phyloP scores from a whole-genome alignment of 2,797 vertebrate genomes.

The Enteromius afrohamiltoni region DNA sequence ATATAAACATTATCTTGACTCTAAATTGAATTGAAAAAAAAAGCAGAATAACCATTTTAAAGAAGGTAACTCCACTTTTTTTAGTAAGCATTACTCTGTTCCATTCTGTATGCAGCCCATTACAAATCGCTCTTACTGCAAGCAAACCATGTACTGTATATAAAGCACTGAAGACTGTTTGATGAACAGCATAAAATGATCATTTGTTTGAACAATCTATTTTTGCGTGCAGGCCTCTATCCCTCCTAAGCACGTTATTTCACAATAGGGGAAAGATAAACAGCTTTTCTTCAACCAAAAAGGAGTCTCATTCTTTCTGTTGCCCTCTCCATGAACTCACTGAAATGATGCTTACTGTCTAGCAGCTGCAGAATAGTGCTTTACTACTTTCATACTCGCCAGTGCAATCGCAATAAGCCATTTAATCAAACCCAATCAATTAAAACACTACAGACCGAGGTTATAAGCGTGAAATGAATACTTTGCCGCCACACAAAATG shows the following conservation, averaged over 20 bases:
- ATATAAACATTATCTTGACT: background rate
- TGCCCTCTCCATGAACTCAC: slow-evolving; percentile 39
- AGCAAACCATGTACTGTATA: background rate
- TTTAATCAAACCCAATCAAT: slow-evolving; percentile 44
- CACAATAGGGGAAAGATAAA: slow-evolving; percentile 23
- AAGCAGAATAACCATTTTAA: background rate
- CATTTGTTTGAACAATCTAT: slow-evolving; percentile 17
- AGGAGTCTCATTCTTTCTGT: background rate
- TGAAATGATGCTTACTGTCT: slow-evolving; percentile 4
- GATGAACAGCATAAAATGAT: background rate
- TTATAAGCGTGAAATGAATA: slow-evolving; percentile 32
- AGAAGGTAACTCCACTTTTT: background rate
- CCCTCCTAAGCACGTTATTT: background rate
- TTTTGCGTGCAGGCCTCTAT: background rate
- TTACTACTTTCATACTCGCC: slow-evolving; percentile 10
- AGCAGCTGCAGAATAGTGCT: background rate
- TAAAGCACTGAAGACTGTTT: slow-evolving; percentile 18
- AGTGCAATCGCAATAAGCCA: slow-evolving; percentile 24
- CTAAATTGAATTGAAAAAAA: background rate
- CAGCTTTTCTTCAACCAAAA: slow-evolving; percentile 22
- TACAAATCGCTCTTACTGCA: background rate
- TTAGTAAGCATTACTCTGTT: background rate
- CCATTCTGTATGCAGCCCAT: background rate
- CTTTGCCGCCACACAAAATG: slow-evolving; percentile 1
- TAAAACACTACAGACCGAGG: slow-evolving; percentile 12